Evolutionary conservation across 2,113 vertebrate genomes (phyloP).

Genomic region (Mastomys coucha): DNA sequence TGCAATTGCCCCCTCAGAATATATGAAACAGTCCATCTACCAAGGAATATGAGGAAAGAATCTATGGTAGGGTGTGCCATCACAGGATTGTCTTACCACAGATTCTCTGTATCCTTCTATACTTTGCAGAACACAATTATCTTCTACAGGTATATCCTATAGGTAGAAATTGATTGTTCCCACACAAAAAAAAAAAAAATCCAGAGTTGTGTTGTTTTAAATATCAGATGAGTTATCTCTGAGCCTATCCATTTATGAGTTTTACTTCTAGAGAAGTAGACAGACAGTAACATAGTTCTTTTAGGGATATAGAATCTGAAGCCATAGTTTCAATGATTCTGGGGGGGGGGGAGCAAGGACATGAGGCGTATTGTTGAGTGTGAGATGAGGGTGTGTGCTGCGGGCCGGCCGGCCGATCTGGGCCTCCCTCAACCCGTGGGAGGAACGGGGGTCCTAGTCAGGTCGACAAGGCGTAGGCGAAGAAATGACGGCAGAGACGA

Average conservation of each 20-base stretch:
- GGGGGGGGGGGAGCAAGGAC: not conserved
- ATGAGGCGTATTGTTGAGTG: not conserved
- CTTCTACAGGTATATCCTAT: not conserved
- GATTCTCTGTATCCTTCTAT: conserved; percentile 12
- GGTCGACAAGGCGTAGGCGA: too few species aligned
- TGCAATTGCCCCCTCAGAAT: not conserved
- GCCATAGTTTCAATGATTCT: not conserved
- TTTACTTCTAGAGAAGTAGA: not conserved
- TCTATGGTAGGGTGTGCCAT: not conserved
- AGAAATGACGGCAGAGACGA: too few species aligned
- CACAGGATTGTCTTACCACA: not conserved
- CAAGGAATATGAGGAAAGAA: not conserved
- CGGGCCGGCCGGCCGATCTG: too few species aligned
- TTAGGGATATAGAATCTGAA: not conserved
- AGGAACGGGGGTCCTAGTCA: too few species aligned
- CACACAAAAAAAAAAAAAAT: not conserved
- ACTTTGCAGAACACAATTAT: not conserved
- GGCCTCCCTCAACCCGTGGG: too few species aligned
- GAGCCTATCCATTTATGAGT: not conserved
- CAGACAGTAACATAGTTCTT: not conserved
- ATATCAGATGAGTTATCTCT: not conserved
- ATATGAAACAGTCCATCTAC: not conserved
- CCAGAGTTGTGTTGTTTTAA: not conserved
- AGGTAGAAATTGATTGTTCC: not conserved
- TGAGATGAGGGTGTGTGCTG: too few species aligned